These are phyloP conservation scores for Eretmochelys imbricata DNA, from an alignment of 2,113 vertebrate genomes.

Conservation along the genomic window DNA sequence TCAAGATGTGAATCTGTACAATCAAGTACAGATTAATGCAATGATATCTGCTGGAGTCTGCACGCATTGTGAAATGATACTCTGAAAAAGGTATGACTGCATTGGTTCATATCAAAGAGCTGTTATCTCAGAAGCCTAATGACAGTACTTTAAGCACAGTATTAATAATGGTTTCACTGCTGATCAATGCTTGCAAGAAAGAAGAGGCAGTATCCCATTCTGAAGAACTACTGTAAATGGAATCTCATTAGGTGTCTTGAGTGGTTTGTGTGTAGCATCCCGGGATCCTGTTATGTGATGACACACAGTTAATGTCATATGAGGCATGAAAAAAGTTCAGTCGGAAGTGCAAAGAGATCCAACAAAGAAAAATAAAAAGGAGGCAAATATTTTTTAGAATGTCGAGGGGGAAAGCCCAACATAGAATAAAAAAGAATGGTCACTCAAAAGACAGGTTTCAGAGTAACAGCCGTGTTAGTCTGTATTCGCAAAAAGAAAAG, in stretches of 20 bases:
- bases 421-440: not conserved
- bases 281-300: not conserved
- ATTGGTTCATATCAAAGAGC: not conserved
- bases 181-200: not conserved
- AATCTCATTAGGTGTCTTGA: not conserved
- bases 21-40: not conserved
- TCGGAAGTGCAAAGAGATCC: not conserved
- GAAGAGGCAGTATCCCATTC: not conserved
- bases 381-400: not conserved
- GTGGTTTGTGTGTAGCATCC: not conserved
- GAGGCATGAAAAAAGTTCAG: not conserved
- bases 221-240: not conserved
- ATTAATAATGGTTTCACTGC: not conserved
- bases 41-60: not conserved
- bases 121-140: not conserved
- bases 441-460: slow-evolving; percentile 24
- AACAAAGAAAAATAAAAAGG: not conserved
- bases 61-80: not conserved
- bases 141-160: not conserved
- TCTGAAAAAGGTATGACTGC: not conserved
- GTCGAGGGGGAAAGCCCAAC: not conserved
- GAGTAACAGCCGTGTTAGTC: no score
- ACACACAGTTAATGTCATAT: not conserved
- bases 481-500: no score
- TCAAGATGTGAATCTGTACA: not conserved